phyloP scores from a whole-genome alignment of 2,888 invertebrate genomes.

The Horisme vitalbata region DNA sequence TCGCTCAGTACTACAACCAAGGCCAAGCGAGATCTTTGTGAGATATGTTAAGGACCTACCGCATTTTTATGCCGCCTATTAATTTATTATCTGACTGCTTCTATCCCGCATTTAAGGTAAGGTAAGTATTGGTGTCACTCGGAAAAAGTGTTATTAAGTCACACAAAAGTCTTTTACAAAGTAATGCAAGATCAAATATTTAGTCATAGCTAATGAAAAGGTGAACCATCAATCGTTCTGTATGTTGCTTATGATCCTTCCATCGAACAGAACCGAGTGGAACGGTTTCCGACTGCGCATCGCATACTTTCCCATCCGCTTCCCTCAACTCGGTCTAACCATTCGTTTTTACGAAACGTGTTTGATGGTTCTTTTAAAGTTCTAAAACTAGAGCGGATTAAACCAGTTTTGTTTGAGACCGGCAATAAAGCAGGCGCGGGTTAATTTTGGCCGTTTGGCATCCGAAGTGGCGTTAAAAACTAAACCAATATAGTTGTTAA shows the following conservation, averaged over 20 bases:
- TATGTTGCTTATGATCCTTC: not conserved
- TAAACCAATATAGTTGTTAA: constrained; percentile 76
- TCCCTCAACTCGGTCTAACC: constrained; percentile 27
- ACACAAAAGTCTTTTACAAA: no score
- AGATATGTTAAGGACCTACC: no score
- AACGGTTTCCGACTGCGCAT: constrained; percentile 1
- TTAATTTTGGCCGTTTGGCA: constrained; percentile 63
- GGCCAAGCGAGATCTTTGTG: no score
- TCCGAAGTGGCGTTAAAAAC: constrained; percentile 63
- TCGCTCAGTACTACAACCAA: no score
- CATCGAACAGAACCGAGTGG: constrained; percentile 13
- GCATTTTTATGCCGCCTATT: no score
- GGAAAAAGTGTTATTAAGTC: no score
- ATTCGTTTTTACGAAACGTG: constrained; percentile 23
- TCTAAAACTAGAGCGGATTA: constrained; percentile 28
- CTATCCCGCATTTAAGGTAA: no score
- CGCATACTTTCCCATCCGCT: constrained; percentile 12
- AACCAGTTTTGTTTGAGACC: constrained; percentile 23
- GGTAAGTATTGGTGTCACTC: no score
- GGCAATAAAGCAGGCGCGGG: constrained; percentile 56
- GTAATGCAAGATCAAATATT: no score
- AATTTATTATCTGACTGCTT: no score
- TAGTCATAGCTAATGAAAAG: no score
- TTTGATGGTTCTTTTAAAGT: constrained; percentile 28
- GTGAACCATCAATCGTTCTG: no score